phyloP scores from a whole-genome alignment of 1,140 invertebrate species.

The Glomeris maerens region DNA sequence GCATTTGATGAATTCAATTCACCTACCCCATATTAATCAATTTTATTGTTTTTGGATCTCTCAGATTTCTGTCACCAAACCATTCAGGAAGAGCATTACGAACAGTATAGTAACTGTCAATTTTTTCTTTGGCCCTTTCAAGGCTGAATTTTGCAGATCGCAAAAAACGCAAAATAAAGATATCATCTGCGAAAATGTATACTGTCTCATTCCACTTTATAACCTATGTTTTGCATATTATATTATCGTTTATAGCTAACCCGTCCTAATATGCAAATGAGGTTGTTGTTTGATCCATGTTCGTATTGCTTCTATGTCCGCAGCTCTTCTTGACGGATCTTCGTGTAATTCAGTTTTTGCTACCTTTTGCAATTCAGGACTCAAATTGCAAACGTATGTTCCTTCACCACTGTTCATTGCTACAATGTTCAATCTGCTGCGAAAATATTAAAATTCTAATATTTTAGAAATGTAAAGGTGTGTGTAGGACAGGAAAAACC shows the following conservation, averaged over 20 bases:
- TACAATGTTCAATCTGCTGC: no score
- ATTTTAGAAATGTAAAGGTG: no score
- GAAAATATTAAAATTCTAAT: no score
- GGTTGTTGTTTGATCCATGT: constrained; percentile 56
- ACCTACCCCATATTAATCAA: neutral
- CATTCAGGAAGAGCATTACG: neutral
- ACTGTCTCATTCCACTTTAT: neutral
- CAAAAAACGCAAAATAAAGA: neutral
- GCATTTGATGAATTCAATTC: neutral
- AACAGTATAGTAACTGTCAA: neutral
- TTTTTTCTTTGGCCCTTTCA: constrained; percentile 1
- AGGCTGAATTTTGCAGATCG: neutral
- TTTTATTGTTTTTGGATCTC: neutral
- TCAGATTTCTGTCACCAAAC: neutral
- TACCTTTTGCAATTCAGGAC: constrained; percentile 16
- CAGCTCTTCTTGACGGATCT: constrained; percentile 45
- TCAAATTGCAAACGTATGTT: constrained; percentile 17
- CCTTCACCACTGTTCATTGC: no score
- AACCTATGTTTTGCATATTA: neutral
- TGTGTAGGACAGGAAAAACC: no score
- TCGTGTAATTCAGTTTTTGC: constrained; percentile 55
- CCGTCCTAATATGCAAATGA: constrained; percentile 52
- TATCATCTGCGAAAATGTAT: neutral
- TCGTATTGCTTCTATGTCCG: constrained; percentile 46
- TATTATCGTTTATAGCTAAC: constrained; percentile 28